These are phyloP conservation scores for Acronicta aceris DNA, from an alignment of 2,888 invertebrate genomes.

Conservation along the genomic window DNA sequence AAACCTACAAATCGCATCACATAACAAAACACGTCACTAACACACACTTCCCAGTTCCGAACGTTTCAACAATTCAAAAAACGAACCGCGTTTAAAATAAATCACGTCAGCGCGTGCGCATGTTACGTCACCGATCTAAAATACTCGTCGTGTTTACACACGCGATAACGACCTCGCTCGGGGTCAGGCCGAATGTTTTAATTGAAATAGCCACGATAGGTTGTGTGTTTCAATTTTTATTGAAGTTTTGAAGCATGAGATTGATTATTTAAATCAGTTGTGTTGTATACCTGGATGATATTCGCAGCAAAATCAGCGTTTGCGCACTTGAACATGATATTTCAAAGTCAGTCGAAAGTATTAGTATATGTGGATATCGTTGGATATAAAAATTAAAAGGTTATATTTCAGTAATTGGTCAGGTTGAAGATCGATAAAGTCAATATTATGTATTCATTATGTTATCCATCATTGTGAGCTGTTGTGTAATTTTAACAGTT, in stretches of 20 bases:
- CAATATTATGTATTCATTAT: too few species aligned
- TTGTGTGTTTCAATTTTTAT: slow-evolving; percentile 30
- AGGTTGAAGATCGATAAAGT: too few species aligned
- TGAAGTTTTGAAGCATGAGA: slow-evolving; percentile 6
- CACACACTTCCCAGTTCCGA: neutral
- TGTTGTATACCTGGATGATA: too few species aligned
- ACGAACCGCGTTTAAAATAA: slow-evolving; percentile 20
- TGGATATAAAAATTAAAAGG: too few species aligned
- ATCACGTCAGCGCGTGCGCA: slow-evolving; percentile 24
- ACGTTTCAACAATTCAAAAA: slow-evolving; percentile 15
- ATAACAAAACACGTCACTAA: neutral
- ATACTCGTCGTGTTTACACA: slow-evolving; percentile 60
- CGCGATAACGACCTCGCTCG: slow-evolving; percentile 51
- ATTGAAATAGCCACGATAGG: slow-evolving; percentile 25
- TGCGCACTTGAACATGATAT: too few species aligned
- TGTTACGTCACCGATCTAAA: slow-evolving; percentile 51
- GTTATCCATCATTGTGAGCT: too few species aligned
- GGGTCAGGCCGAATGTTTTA: slow-evolving; percentile 38
- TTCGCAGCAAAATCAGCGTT: too few species aligned
- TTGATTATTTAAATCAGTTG: slow-evolving; percentile 3
- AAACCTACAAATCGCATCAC: neutral
- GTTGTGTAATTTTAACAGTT: too few species aligned
- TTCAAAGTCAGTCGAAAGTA: too few species aligned
- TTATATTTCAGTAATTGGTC: too few species aligned
- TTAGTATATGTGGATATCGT: too few species aligned